phyloP scores from a whole-genome alignment of 2,888 invertebrate species.

The Perizoma flavofasciatum region DNA sequence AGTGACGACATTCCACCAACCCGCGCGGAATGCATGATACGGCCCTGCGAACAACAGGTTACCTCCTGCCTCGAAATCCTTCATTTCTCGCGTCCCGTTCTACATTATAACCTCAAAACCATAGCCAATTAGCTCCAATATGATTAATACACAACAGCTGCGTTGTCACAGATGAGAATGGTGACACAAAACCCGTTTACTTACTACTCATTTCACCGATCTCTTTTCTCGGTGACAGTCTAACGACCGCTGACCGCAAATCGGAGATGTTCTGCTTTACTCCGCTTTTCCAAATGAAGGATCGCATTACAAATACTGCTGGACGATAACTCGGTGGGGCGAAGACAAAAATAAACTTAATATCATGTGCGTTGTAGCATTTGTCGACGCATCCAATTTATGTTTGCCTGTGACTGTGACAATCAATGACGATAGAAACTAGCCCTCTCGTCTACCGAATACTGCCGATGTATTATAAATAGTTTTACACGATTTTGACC shows the following conservation, averaged over 20 bases:
- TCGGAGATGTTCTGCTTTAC: slow-evolving; percentile 74
- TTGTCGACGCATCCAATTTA: slow-evolving; percentile 81
- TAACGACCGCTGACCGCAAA: slow-evolving; percentile 77
- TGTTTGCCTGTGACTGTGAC: slow-evolving; percentile 70
- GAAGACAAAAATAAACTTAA: slow-evolving; percentile 84
- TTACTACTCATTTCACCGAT: slow-evolving; percentile 74
- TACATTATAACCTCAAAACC: slow-evolving; percentile 65
- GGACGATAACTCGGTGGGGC: slow-evolving; percentile 82
- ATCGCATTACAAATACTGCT: slow-evolving; percentile 82
- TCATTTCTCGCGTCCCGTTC: slow-evolving; percentile 63
- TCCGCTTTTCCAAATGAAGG: slow-evolving; percentile 76
- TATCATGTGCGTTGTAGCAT: slow-evolving; percentile 80
- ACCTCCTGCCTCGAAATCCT: slow-evolving; percentile 59
- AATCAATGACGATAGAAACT: slow-evolving; percentile 57
- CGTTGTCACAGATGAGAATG: slow-evolving; percentile 55
- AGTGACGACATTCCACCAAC: slow-evolving; percentile 78
- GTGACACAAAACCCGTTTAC: slow-evolving; percentile 71
- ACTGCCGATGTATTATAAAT: slow-evolving; percentile 57
- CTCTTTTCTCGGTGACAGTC: slow-evolving; percentile 72
- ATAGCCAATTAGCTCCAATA: slow-evolving; percentile 41
- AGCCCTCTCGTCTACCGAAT: slow-evolving; percentile 47
- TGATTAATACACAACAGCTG: slow-evolving; percentile 69
- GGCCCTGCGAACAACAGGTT: slow-evolving; percentile 75
- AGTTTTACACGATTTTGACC: slow-evolving; percentile 62
- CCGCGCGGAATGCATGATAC: slow-evolving; percentile 72